Evolutionary conservation across 2,888 invertebrate genomes (phyloP), one percentile per base, ranked within the genome.

Genomic region (Bembecia ichneumoniformis): DNA sequence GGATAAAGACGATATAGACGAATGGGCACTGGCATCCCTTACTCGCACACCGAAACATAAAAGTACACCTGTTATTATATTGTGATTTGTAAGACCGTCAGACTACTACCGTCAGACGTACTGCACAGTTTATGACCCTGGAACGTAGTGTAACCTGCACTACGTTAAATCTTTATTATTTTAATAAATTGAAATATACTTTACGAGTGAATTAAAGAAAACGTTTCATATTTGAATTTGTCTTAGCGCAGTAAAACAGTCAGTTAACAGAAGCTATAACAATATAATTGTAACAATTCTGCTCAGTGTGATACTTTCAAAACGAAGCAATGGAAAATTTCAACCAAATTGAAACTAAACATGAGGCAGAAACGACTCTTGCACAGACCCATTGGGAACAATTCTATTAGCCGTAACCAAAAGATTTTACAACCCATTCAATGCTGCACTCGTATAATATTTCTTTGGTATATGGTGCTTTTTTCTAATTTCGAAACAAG

Each of bases 381-480:
- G 65, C 58, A 58, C 61, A 52, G 57, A 55, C 58, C 63, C 64
- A 66, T 72, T 62, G 56, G 59, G 60, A 68, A 74, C 73, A 74
- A 75, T 75, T 60, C 64, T 60, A 64, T 74, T 66, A 67, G 54
- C 63, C 64, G 64, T 70, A 66, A 70, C 74, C 69, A 68, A 74
- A 65, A 59, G 66, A 64, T 71, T 76, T 74, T 71, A 68, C 59
- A 63, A 56, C 62, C 60, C 54, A 67, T 73, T 70, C 64, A 68
- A 58, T 56, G 54, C 36, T 57, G 52, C 49, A 47, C 51, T 56
- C 50, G 51, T 52, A 59, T n/a, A 40, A 11, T 40, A 28, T 28
- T 40, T 40, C 14, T 40, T 40, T 40, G 14, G 13, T 40, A n/a
- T n/a, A 44, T 44, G 3, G 28, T 13, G 10, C 13, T 15, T 28